Evolutionary conservation across 2,113 vertebrate genomes (phyloP), one percentile per base, ranked within the genome.

Genomic region (Psilopsiagon aymara): DNA sequence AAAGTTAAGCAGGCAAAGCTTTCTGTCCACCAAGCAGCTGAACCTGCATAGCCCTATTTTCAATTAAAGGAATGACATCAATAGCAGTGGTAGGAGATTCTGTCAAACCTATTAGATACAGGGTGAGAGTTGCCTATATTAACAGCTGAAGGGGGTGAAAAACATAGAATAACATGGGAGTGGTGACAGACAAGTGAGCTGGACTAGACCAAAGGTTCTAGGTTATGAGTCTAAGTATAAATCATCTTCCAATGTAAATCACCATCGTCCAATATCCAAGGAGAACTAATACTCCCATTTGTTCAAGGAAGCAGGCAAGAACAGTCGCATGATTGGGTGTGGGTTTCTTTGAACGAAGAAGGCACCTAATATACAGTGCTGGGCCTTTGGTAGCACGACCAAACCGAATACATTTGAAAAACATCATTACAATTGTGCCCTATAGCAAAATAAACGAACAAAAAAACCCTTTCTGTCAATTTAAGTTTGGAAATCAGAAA

Each of bases 401-500:
- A 75, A 49, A 57, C 18, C 37, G 31, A 87, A 82, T 25, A 62
- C 0, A 0, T 60, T 89, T 10, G 2, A 90, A 92, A 95, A 92
- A 62, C 31, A 46, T 11, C 12, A 51, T 35, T 55, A 82, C 53
- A 94, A 89, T 33, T 49, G 66, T 60, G 51, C 76, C 28, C 43
- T 81, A 77, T 2, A 83, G 44, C 33, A 69, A 94, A 95, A 83
- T n/a, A 89, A 92, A 62, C 13, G 17, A 78, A 23, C 10, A 52
- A 96, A 59, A 80, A 52, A 60, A 29, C 31, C 7, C 27, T 64
- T 81, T 94, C 43, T 64, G 83, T 86, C 59, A 82, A 90, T 92
- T 97, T 94, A 90, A 90, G 39, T 92, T 81, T 96, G 85, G 88
- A 88, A 97, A 96, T 94, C 79, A 95, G 97, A 98, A 98, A 97